Conservation (phyloP, 2,888 invertebrate species). For the Pelosia muscerda region DNA sequence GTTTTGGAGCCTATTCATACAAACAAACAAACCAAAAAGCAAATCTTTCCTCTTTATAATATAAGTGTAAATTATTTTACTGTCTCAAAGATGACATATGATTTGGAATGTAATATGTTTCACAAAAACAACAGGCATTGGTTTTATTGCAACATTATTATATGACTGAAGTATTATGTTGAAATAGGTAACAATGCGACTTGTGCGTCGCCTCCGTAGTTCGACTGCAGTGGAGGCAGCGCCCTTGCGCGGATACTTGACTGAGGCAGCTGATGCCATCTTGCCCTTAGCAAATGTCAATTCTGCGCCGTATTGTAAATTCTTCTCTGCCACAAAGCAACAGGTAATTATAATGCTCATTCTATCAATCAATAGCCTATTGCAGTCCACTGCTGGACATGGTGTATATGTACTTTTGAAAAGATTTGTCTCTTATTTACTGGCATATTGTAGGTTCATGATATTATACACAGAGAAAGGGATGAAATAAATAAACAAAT, state of each 20-base stretch:
- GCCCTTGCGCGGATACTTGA: slow-evolving; percentile 84
- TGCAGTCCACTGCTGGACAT: background rate
- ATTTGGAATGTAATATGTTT: no score
- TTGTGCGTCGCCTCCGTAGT: slow-evolving; percentile 94
- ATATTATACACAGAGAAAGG: slow-evolving; percentile 92
- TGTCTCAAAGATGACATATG: no score
- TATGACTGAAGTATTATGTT: background rate
- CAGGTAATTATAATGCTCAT: slow-evolving; percentile 82
- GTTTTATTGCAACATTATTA: no score
- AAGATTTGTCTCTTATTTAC: background rate
- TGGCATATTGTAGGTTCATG: slow-evolving; percentile 84
- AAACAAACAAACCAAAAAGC: no score
- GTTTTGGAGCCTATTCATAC: no score
- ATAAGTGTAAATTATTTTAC: no score
- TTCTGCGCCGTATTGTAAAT: slow-evolving; percentile 90
- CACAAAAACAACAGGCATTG: no score
- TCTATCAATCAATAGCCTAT: background rate
- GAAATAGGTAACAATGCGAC: slow-evolving; percentile 88
- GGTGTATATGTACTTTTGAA: background rate
- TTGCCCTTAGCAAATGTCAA: slow-evolving; percentile 75
- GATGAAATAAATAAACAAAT: slow-evolving; percentile 88
- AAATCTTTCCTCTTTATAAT: no score
- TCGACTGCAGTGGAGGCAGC: slow-evolving; percentile 89
- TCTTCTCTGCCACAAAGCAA: slow-evolving; percentile 90
- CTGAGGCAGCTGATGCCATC: slow-evolving; percentile 71